Evolutionary conservation across 92 coral and sea anemone genomes (phyloP).

Genomic region (Blastomussa wellsi): DNA sequence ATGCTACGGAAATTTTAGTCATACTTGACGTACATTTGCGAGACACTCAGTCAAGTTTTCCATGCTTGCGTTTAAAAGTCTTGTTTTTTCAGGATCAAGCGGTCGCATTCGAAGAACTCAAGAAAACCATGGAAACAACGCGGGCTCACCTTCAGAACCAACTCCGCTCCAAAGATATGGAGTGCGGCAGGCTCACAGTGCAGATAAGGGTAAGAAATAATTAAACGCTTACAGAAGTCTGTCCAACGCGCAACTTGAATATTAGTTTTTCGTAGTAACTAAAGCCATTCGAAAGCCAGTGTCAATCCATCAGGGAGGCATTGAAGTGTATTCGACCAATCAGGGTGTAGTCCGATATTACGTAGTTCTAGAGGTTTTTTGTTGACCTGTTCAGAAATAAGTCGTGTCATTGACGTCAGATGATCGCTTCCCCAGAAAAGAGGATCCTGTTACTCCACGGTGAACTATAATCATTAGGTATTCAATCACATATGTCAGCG

Average conservation of each 20-base stretch:
- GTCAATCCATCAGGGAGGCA: neutral
- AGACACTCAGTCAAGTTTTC: too few species aligned
- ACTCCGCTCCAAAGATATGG: slow-evolving; percentile 93
- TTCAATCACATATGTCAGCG: neutral
- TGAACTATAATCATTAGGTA: neutral
- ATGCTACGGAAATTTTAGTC: too few species aligned
- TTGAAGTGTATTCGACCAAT: neutral
- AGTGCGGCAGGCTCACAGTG: slow-evolving; percentile 71
- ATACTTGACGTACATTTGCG: too few species aligned
- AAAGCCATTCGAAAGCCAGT: neutral
- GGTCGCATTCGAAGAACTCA: slow-evolving; percentile 86
- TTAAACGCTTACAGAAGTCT: neutral
- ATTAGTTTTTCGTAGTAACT: too few species aligned
- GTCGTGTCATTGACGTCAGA: neutral
- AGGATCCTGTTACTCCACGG: neutral
- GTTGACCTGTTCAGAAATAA: neutral
- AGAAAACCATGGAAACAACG: slow-evolving; percentile 98
- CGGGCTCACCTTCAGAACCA: slow-evolving; percentile 95
- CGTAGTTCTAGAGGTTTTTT: neutral
- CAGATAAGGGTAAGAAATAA: slow-evolving; percentile 76
- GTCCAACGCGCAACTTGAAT: neutral
- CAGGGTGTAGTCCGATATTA: neutral
- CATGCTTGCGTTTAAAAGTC: neutral
- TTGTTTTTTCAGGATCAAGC: slow-evolving; percentile 78
- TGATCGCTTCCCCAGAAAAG: too few species aligned